These are phyloP conservation scores for Amphiduros pacificus DNA, from an alignment of 2,888 invertebrate species.

Conservation along the genomic window DNA sequence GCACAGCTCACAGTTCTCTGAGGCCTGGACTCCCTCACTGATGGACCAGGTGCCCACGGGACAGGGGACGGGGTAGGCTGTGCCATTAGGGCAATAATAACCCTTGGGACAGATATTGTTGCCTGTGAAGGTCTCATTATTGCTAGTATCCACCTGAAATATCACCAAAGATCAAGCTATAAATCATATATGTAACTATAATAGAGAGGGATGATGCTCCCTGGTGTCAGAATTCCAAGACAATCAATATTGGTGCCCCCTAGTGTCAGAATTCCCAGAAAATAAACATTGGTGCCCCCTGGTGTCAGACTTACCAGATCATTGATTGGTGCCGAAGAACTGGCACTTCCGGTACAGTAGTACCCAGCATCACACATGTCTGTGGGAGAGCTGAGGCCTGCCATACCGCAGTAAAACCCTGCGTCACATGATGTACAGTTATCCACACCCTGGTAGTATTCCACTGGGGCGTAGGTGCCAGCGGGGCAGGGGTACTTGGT, in stretches of 20 bases:
- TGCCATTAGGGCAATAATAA: constrained; percentile 51
- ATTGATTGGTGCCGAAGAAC: constrained; percentile 45
- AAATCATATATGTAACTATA: no score
- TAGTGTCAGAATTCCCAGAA: no score
- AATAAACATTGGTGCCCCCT: no score
- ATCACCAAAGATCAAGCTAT: no score
- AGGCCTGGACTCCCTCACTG: constrained; percentile 37
- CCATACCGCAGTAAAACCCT: constrained; percentile 49
- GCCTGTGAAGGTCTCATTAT: constrained; percentile 47
- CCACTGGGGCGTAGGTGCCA: constrained; percentile 46
- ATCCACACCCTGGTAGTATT: constrained; percentile 32
- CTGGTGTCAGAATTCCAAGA: no score
- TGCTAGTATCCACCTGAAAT: constrained; percentile 40
- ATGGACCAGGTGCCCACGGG: constrained; percentile 53
- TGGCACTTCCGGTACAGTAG: constrained; percentile 47
- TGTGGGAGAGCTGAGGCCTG: constrained; percentile 42
- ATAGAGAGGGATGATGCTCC: no score
- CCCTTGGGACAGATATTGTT: constrained; percentile 54
- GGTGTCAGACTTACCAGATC: constrained; percentile 47
- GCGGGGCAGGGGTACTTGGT: constrained; percentile 48
- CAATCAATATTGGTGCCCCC: no score
- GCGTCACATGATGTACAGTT: constrained; percentile 48
- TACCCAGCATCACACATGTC: constrained; percentile 51
- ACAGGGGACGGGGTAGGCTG: constrained; percentile 48
- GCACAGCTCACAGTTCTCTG: constrained; percentile 46